Conservation (phyloP, 2,888 invertebrate species). For the Helobdella robusta region DNA sequence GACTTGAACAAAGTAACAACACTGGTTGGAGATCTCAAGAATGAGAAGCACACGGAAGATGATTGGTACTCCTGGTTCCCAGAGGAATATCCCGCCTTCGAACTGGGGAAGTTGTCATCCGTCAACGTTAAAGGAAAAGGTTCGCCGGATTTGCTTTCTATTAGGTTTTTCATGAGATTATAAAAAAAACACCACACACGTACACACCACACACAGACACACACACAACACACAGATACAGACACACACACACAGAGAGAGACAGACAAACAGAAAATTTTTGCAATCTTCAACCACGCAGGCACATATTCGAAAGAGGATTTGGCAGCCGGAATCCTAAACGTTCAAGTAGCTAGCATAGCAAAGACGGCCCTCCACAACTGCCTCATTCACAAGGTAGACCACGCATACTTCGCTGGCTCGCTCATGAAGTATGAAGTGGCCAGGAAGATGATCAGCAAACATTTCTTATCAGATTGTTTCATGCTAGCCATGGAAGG, state of each 20-base stretch:
- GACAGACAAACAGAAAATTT: too few relatives aligned
- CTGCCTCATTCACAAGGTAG: not conserved
- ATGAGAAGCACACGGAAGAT: not conserved
- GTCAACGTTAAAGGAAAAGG: slow-evolving; percentile 8
- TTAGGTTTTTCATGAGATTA: too few relatives aligned
- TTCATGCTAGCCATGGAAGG: too few relatives aligned
- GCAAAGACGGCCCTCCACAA: not conserved
- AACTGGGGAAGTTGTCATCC: slow-evolving; percentile 17
- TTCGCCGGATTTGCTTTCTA: too few relatives aligned
- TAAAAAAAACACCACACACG: too few relatives aligned
- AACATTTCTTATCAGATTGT: not conserved
- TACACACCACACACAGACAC: too few relatives aligned
- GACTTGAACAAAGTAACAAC: not conserved
- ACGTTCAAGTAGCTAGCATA: not conserved
- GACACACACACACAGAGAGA: too few relatives aligned
- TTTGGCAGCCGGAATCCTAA: slow-evolving; percentile 14
- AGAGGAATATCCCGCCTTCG: not conserved
- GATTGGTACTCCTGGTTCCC: slow-evolving; percentile 16
- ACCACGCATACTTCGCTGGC: not conserved
- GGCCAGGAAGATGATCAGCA: not conserved
- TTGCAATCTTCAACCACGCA: too few relatives aligned
- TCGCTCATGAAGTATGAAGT: not conserved
- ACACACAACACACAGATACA: too few relatives aligned
- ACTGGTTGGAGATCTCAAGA: not conserved
- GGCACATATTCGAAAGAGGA: slow-evolving; percentile 8